phyloP scores from a whole-genome alignment of 2,888 invertebrate species.

The Ichneumon xanthorius region DNA sequence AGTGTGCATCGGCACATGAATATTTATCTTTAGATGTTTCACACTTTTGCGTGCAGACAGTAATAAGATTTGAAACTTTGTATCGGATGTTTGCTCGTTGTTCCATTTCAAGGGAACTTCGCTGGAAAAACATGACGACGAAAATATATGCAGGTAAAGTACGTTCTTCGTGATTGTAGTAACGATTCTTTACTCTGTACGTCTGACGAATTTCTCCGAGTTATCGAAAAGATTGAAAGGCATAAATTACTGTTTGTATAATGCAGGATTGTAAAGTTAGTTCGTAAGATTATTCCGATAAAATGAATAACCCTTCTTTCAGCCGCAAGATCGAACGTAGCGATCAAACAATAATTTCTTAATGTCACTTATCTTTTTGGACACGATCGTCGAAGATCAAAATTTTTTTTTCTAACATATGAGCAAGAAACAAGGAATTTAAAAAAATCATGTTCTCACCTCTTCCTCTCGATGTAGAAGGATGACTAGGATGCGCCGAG shows the following conservation, averaged over 20 bases:
- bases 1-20: not conserved
- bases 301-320: not conserved
- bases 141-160: not conserved
- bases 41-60: not conserved
- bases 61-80: conserved; percentile 7
- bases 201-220: not conserved
- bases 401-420: not conserved
- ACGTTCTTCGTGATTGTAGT: not conserved
- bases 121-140: not conserved
- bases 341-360: not conserved
- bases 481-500: conserved; percentile 80
- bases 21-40: not conserved
- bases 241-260: not conserved
- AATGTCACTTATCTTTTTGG: not conserved
- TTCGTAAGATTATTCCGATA: not conserved
- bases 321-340: not conserved
- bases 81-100: not conserved
- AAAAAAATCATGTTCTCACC: conserved; percentile 76
- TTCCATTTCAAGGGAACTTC: not conserved
- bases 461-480: conserved; percentile 83
- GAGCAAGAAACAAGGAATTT: not conserved
- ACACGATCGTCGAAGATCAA: conserved; percentile 1
- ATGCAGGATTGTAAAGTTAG: not conserved
- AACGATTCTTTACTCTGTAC: not conserved
- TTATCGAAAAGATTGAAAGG: not conserved